These are phyloP conservation scores for Halcyon malimbica DNA, from an alignment of 2,113 vertebrate genomes.

Conservation along the genomic window DNA sequence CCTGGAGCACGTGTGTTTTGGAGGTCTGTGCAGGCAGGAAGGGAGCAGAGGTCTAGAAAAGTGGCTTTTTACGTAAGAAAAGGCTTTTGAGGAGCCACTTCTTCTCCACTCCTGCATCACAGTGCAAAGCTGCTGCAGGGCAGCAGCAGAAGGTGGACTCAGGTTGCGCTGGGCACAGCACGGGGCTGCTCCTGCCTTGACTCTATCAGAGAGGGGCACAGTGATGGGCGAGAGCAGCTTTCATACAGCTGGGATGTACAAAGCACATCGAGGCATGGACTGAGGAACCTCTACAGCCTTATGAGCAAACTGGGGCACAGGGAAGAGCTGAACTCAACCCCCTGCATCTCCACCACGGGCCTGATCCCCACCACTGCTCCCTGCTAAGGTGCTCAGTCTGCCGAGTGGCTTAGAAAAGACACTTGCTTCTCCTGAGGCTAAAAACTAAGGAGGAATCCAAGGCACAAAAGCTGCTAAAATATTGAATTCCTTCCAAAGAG, in stretches of 20 bases:
- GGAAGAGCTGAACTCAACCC: neutral
- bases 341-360: neutral
- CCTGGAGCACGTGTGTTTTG: accelerated
- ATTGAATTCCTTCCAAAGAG: neutral
- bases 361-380: neutral
- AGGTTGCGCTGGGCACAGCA: neutral
- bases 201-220: neutral
- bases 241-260: neutral
- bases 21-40: neutral
- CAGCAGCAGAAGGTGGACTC: neutral
- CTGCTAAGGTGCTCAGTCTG: neutral
- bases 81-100: neutral
- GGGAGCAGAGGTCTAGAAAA: neutral
- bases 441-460: neutral
- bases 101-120: neutral
- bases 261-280: neutral
- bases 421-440: neutral
- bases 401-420: neutral
- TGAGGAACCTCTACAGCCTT: neutral
- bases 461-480: neutral
- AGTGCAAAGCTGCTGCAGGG: accelerated
- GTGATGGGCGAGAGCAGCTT: neutral
- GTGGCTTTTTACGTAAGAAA: neutral
- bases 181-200: neutral
- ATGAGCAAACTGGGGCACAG: neutral